Base-by-base conservation (phyloP, 2,888 invertebrate species). In the Drosophila kambysellisi region DNA sequence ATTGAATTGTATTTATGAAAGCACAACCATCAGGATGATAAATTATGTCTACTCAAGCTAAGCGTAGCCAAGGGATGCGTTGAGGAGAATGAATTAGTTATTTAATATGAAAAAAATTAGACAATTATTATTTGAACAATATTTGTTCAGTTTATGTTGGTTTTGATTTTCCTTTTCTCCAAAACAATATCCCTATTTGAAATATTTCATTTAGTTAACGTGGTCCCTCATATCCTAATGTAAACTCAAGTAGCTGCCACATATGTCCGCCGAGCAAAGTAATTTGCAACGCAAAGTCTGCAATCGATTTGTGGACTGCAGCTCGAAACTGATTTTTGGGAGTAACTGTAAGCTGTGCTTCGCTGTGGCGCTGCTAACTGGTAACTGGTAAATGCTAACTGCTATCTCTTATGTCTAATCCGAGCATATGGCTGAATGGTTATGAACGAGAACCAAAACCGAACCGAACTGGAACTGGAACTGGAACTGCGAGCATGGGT, bases 401-500 rank as follows among this genome's bases (percentile, higher is more conserved):
- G 69, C 65, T 74, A 76, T 79, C 84, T 64, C 54, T 69, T 60
- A 52, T 79, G 72, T 76, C 81, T 85, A 85, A 86, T 86, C 90
- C 87, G 37, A 83, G 87, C 85, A 90, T 86, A 88, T 86, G 88
- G 88, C 59, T 85, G 81, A 83, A 81, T 80, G 83, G 76, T 74
- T 77, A 70, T 81, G 83, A 83, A 69, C 78, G 71, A 32, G 50
- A 64, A 67, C 41, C 62, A 46, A 41, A 58, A 69, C 60, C 57
- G 52, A 79, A 74, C 43, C 39, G 58, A 70, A 39, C 60, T 59
- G 71, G 63, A 69, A 48, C 54, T 56, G 50, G 39, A 56, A 41
- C 9, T 57, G 56, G 17, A 41, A 43, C 57, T 29, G 56, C 56
- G 56, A 30, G 39, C 41, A 50, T 6, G 51, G 30, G 39, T 35